These are phyloP conservation scores for Torymus aiolomorphi DNA, from an alignment of 2,888 invertebrate species.

Conservation along the genomic window DNA sequence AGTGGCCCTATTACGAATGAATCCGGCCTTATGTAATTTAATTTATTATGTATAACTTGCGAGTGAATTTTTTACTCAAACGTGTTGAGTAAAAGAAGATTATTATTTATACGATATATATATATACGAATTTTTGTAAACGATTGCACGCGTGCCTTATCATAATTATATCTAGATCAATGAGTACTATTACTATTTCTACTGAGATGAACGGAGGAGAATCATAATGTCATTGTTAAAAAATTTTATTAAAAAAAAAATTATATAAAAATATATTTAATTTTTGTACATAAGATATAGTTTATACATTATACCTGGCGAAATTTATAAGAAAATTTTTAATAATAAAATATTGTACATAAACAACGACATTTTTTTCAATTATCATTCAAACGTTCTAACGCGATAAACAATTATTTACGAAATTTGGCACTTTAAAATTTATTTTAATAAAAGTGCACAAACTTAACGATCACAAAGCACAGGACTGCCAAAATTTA, in stretches of 20 bases:
- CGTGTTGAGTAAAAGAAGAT: constrained; percentile 21
- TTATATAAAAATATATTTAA: constrained; percentile 39
- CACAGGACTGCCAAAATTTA: too few relatives aligned
- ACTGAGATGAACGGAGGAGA: neutral
- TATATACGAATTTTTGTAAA: constrained; percentile 18
- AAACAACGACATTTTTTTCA: neutral
- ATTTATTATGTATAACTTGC: constrained; percentile 58
- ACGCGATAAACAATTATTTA: too few relatives aligned
- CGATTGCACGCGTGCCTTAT: constrained; percentile 7
- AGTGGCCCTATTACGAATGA: constrained; percentile 53
- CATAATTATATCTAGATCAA: neutral
- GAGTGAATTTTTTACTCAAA: constrained; percentile 31
- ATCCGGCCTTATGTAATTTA: constrained; percentile 56
- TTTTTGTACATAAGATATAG: constrained; percentile 51
- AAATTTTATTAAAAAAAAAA: constrained; percentile 17
- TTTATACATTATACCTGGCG: constrained; percentile 22
- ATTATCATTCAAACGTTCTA: neutral
- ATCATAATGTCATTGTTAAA: constrained; percentile 22
- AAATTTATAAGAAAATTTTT: constrained; percentile 27
- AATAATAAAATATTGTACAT: constrained; percentile 47
- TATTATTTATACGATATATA: constrained; percentile 33
- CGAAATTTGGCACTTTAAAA: too few relatives aligned
- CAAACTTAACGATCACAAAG: too few relatives aligned
- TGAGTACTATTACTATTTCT: too few relatives aligned
- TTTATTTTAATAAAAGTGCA: too few relatives aligned